A percentile compares a stretch with the other conserved stretches of the same genome.
phyloP scores from a whole-genome alignment of 2,797 vertebrate genomes.

The Gymnothorax reevesii region DNA sequence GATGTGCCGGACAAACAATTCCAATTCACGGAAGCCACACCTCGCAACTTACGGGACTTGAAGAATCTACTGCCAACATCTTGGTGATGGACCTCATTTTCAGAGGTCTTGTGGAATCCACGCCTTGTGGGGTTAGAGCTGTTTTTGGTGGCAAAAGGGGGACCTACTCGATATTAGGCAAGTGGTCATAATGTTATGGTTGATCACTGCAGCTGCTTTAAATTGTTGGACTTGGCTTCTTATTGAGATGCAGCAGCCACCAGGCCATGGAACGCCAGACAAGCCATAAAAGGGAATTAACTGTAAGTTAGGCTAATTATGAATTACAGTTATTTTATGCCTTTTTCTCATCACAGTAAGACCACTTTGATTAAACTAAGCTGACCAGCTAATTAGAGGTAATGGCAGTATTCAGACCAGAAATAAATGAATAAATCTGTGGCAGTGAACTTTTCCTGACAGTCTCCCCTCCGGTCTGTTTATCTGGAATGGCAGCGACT shows the following conservation, averaged over 20 bases:
- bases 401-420: neutral
- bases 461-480: slow-evolving; percentile 34
- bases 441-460: slow-evolving; percentile 34
- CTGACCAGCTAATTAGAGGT: slow-evolving; percentile 36
- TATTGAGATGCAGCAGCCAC: neutral
- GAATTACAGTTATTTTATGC: slow-evolving; percentile 18
- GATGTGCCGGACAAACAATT: too few species aligned
- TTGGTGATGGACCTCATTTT: too few species aligned
- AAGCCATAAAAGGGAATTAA: neutral
- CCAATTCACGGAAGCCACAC: too few species aligned
- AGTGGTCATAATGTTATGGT: too few species aligned
- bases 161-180: too few species aligned
- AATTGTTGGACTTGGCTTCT: slow-evolving; percentile 1
- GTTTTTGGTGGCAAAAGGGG: too few species aligned
- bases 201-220: slow-evolving; percentile 20
- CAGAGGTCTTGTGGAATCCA: too few species aligned
- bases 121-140: too few species aligned
- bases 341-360: neutral
- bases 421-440: neutral
- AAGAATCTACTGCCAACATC: too few species aligned
- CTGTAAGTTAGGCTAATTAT: neutral
- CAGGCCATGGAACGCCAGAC: neutral
- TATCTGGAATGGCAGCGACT: slow-evolving; percentile 40
- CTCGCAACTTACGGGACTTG: too few species aligned
- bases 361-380: slow-evolving; percentile 45